A percentile compares a stretch with the other conserved stretches of the same genome.
Evolutionary conservation across 2,797 vertebrate species (phyloP).

Genomic region (Siniperca obscura): DNA sequence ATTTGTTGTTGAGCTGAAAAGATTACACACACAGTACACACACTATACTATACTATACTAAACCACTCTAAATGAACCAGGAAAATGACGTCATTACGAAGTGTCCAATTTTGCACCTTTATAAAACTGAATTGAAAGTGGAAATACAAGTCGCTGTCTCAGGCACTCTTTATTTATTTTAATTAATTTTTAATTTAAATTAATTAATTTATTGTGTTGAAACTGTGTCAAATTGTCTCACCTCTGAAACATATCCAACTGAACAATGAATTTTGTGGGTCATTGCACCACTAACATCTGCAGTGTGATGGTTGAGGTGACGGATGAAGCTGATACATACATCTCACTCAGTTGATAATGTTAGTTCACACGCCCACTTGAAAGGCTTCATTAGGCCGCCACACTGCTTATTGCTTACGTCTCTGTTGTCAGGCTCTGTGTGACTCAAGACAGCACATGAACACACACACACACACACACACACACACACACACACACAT

Average conservation of each 20-base stretch:
- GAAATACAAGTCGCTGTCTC: not conserved
- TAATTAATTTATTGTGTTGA: not conserved
- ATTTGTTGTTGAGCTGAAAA: not conserved
- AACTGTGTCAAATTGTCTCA: not conserved
- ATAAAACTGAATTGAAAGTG: not conserved
- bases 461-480: constrained; percentile 11
- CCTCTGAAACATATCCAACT: not conserved
- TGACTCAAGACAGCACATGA: constrained; percentile 30
- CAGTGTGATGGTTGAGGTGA: constrained; percentile 19
- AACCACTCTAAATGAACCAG: not conserved
- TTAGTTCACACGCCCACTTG: constrained; percentile 42
- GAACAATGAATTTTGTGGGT: not conserved
- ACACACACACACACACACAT: not conserved
- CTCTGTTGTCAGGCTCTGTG: constrained; percentile 46
- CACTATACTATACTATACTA: not conserved
- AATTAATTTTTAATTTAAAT: no score
- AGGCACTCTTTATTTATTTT: not conserved
- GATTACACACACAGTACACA: not conserved
- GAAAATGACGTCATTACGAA: not conserved
- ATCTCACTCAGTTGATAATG: constrained; percentile 27
- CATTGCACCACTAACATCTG: constrained; percentile 17
- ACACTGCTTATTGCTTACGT: constrained; percentile 24
- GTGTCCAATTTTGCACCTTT: not conserved
- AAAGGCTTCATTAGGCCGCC: constrained; percentile 55
- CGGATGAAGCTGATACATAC: constrained; percentile 20